Base-by-base conservation (phyloP, 2,797 vertebrate genomes). In the Phrynocephalus guinanensis region DNA sequence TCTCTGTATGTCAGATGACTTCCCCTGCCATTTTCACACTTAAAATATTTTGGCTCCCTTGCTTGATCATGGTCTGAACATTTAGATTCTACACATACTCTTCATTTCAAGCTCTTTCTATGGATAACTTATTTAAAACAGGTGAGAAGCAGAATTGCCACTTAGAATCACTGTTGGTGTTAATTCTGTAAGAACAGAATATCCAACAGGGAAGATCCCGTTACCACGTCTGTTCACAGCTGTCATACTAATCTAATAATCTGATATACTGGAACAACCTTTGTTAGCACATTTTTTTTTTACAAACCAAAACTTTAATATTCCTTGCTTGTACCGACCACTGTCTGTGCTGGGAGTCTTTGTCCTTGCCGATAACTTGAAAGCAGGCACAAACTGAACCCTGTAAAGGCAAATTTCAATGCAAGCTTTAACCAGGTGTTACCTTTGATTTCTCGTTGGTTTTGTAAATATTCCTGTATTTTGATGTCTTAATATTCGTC, bases 371-470 rank as follows among this genome's bases (percentile, higher is more conserved):
- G 79, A 91, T 91, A 90, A 86, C 44, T 0, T 83, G 78, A 93
- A 94, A 92, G 79, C 93, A 92, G 94, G 89, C 84, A 87, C 85
- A 90, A 90, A 92, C 88, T 2, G 84, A 92, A 94, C 84, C 73
- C 89, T 94, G 44, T 67, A 92, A 93, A 95, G 91, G 91, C 92
- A 95, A 94, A 86, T 92, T 86, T 92, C 93, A 96, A 92, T 93
- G 80, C 90, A 94, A 93, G 83, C 86, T 94, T 91, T 90, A 93
- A 87, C 94, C 93, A 94, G 94, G 92, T 95, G 91, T 95, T 95
- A 92, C 92, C 63, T 87, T 95, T 94, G 87, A 83, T 93, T 94
- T 92, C 90, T 93, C 82, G 86, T 93, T 92, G 63, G 10, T 88
- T 94, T 93, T 92, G 90, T 87, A 91, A 87, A 91, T 84, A 90